phyloP scores from a whole-genome alignment of 1,140 invertebrate genomes.

The Diorhabda elongata region DNA sequence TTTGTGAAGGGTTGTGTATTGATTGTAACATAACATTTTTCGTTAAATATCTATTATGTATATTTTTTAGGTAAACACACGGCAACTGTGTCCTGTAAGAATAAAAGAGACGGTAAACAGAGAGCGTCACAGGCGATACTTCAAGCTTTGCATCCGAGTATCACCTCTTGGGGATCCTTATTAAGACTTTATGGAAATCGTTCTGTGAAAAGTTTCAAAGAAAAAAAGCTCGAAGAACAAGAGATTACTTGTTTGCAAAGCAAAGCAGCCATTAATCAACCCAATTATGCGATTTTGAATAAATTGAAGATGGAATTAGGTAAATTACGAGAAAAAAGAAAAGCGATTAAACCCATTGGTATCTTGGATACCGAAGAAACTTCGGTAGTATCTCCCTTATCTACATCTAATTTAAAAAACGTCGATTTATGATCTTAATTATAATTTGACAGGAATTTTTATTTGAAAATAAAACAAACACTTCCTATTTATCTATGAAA shows the following conservation, averaged over 20 bases:
- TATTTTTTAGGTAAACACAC: constrained; percentile 63
- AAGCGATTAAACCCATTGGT: constrained; percentile 68
- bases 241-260: constrained; percentile 89
- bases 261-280: constrained; percentile 84
- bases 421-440: neutral
- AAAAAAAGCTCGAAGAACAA: constrained; percentile 92
- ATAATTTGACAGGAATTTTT: too few species aligned
- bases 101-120: constrained; percentile 97
- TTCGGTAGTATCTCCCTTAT: constrained; percentile 1
- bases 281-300: constrained; percentile 89
- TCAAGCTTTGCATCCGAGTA: constrained; percentile 83
- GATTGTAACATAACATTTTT: too few species aligned
- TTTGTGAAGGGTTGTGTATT: too few species aligned
- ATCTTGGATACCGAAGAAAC: constrained; percentile 50
- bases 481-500: too few species aligned
- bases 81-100: constrained; percentile 84
- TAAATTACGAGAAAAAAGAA: constrained; percentile 66
- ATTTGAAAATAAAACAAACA: too few species aligned
- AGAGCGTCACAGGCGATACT: constrained; percentile 92
- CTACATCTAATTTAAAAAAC: constrained; percentile 10
- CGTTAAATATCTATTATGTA: too few species aligned
- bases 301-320: constrained; percentile 87
- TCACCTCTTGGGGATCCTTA: constrained; percentile 91
- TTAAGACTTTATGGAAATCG: constrained; percentile 88
- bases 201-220: constrained; percentile 88